These are phyloP conservation scores for Trissolcus basalis DNA, from an alignment of 1,140 invertebrate species.

Conservation along the genomic window DNA sequence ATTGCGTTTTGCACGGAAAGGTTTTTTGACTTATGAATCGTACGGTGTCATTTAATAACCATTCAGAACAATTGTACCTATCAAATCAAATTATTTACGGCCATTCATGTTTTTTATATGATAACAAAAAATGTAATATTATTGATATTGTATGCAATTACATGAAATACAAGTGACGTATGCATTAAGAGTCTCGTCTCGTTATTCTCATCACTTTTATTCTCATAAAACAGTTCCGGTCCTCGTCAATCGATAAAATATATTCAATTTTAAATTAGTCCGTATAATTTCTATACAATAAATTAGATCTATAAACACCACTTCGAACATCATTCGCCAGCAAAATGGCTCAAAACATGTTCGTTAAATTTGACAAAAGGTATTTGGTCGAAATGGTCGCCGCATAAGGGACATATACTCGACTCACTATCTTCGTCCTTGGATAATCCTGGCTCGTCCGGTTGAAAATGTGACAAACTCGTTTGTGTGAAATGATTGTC, in stretches of 20 bases:
- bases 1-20: constrained; percentile 14
- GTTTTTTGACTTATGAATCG: constrained; percentile 14
- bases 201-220: too few species aligned
- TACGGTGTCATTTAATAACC: constrained; percentile 2
- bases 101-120: constrained; percentile 38
- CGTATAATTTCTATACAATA: neutral
- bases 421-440: constrained; percentile 40
- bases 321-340: neutral
- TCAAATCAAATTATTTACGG: constrained; percentile 6
- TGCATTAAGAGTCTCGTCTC: constrained; percentile 4
- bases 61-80: constrained; percentile 1
- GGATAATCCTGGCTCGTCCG: constrained; percentile 50
- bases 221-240: too few species aligned
- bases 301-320: neutral
- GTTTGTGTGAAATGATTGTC: constrained; percentile 68
- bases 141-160: constrained; percentile 19
- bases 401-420: constrained; percentile 74
- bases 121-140: constrained; percentile 4
- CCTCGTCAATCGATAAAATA: too few species aligned
- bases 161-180: constrained; percentile 32
- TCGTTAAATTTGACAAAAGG: constrained; percentile 73
- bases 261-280: too few species aligned
- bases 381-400: constrained; percentile 62
- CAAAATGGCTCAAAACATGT: constrained; percentile 75
- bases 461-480: constrained; percentile 59